phyloP scores from a whole-genome alignment of 2,113 vertebrate genomes.

The Aphelocoma coerulescens region DNA sequence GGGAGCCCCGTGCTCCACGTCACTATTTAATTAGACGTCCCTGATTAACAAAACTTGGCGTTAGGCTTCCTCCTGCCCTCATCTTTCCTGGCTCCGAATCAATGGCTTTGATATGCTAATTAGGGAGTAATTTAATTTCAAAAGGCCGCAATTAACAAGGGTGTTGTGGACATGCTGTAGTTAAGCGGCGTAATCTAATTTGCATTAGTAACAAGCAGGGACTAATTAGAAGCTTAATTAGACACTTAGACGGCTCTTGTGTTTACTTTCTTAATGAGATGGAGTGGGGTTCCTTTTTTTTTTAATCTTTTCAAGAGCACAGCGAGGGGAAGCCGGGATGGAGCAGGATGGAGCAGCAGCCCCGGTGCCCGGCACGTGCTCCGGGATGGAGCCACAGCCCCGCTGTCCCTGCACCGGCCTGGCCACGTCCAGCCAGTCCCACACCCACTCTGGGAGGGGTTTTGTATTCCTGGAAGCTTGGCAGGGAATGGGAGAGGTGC shows the following conservation, averaged over 20 bases:
- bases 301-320: slow-evolving; percentile 71
- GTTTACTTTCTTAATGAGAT: slow-evolving; percentile 99
- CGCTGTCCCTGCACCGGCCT: background rate
- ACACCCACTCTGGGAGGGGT: fast-evolving
- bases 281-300: slow-evolving; percentile 81
- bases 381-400: background rate
- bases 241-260: slow-evolving; percentile 99
- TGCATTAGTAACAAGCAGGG: slow-evolving; percentile 99
- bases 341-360: background rate
- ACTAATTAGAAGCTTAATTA: slow-evolving; percentile 99
- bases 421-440: background rate
- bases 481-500: background rate
- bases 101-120: slow-evolving; percentile 99
- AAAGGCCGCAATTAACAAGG: slow-evolving; percentile 99
- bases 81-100: slow-evolving; percentile 90
- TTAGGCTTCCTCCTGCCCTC: slow-evolving; percentile 89
- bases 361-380: background rate
- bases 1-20: slow-evolving; percentile 67
- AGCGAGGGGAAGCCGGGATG: slow-evolving; percentile 31
- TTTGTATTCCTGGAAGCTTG: background rate
- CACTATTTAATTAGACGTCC: slow-evolving; percentile 98
- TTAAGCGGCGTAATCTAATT: slow-evolving; percentile 99
- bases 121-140: slow-evolving; percentile 99
- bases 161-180: slow-evolving; percentile 99
- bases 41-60: slow-evolving; percentile 99